A percentile compares a stretch with the other conserved stretches of the same genome.
These are phyloP conservation scores for Phrynocephalus vlangalii DNA, from an alignment of 2,797 vertebrate genomes.

Conservation along the genomic window DNA sequence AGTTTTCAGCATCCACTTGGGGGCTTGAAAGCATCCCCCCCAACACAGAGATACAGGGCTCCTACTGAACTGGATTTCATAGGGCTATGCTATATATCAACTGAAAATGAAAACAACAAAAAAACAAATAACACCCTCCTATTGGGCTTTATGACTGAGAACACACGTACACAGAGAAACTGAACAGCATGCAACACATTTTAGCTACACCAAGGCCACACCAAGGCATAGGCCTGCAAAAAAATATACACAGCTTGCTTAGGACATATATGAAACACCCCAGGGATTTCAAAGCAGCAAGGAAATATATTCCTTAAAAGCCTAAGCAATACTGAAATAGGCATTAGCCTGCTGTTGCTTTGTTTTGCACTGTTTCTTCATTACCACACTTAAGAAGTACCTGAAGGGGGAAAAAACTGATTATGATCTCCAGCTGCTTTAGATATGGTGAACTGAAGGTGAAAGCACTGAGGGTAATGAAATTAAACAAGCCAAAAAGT, in stretches of 20 bases:
- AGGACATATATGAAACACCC: slow-evolving; percentile 8
- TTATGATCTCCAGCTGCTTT: not conserved
- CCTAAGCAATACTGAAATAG: slow-evolving; percentile 19
- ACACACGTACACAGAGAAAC: not conserved
- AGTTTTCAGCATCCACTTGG: no score
- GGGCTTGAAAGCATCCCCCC: no score
- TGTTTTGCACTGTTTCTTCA: not conserved
- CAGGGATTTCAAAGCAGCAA: slow-evolving; percentile 15
- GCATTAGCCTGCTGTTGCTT: slow-evolving; percentile 22
- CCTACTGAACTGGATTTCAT: no score
- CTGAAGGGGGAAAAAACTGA: not conserved
- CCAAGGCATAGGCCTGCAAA: not conserved
- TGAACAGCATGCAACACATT: not conserved
- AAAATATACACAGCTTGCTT: not conserved
- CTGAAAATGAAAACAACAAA: not conserved
- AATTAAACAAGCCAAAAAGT: slow-evolving; percentile 19
- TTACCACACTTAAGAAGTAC: slow-evolving; percentile 1
- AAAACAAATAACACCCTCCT: not conserved
- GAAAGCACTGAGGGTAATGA: not conserved
- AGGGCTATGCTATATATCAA: not conserved
- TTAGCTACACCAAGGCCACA: not conserved
- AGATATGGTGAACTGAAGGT: not conserved
- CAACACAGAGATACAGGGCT: no score
- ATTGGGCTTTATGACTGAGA: not conserved
- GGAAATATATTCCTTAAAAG: slow-evolving; percentile 16